These are phyloP conservation scores for Ips nitidus DNA, from an alignment of 1,140 invertebrate genomes.

Conservation along the genomic window DNA sequence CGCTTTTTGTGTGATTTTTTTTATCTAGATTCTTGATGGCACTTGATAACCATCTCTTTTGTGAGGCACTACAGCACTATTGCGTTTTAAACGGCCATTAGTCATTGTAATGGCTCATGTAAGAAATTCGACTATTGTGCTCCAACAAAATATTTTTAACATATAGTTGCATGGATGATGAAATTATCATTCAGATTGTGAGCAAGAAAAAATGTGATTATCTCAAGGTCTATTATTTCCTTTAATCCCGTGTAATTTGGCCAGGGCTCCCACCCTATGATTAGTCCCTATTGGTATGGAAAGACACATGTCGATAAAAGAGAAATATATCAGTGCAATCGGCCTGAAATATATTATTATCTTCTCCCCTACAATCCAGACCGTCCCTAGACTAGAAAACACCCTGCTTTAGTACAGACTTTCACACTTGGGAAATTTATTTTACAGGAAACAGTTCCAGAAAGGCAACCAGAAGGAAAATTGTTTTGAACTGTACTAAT, in stretches of 20 bases:
- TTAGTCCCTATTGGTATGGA: constrained; percentile 37
- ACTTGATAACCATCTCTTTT: constrained; percentile 2
- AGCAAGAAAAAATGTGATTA: constrained; percentile 30
- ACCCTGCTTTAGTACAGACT: too few relatives aligned
- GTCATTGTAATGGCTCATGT: neutral
- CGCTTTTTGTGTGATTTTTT: neutral
- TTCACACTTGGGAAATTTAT: too few relatives aligned
- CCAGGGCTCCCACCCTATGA: constrained; percentile 21
- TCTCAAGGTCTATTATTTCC: constrained; percentile 34
- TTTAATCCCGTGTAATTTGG: constrained; percentile 38
- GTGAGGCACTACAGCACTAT: neutral
- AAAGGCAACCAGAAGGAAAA: too few relatives aligned
- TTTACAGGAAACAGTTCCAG: neutral
- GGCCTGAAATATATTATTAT: constrained; percentile 38
- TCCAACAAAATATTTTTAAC: neutral
- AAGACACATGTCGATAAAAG: constrained; percentile 38
- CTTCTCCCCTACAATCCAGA: neutral
- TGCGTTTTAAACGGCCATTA: constrained; percentile 2
- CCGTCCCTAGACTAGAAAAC: too few relatives aligned
- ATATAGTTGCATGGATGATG: neutral
- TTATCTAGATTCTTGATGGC: neutral
- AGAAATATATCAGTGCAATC: constrained; percentile 38
- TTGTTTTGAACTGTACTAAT: too few relatives aligned
- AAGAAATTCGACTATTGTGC: neutral
- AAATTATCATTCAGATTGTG: constrained; percentile 14